Conservation (phyloP, 1,140 invertebrate genomes). For the Drosophila parabipectinata region DNA sequence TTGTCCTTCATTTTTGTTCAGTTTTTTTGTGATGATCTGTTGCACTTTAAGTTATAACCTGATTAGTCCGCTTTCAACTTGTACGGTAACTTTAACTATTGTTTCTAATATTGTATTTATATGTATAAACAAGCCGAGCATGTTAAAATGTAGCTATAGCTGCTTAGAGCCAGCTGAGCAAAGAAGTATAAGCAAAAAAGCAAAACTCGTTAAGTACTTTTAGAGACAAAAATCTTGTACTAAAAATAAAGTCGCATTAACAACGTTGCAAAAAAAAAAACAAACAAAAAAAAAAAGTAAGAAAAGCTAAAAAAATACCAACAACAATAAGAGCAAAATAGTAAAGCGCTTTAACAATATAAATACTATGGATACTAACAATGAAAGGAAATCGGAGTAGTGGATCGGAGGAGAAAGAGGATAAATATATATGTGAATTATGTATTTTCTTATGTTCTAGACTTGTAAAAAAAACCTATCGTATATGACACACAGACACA, state of each 20-base stretch:
- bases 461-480: conserved; percentile 72
- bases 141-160: conserved; percentile 65
- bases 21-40: conserved; percentile 49
- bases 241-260: conserved; percentile 67
- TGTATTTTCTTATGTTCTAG: conserved; percentile 79
- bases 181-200: conserved; percentile 57
- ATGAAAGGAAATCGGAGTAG: conserved; percentile 19
- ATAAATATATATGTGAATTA: conserved; percentile 70
- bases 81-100: conserved; percentile 67
- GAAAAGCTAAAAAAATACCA: conserved; percentile 31
- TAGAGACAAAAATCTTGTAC: conserved; percentile 67
- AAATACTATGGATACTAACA: conserved; percentile 67
- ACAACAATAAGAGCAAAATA: conserved; percentile 47
- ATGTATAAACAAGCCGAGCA: conserved; percentile 74
- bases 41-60: conserved; percentile 68
- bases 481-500: conserved; percentile 51
- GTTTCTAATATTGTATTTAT: conserved; percentile 77
- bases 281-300: conserved; percentile 11
- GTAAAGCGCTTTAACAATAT: conserved; percentile 75
- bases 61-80: conserved; percentile 67
- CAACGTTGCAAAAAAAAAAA: conserved; percentile 47
- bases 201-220: conserved; percentile 81
- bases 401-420: conserved; percentile 5
- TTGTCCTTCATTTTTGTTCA: conserved; percentile 34
- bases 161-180: conserved; percentile 65